Conservation (phyloP, 1,140 invertebrate genomes). For the Helicoverpa zea region DNA sequence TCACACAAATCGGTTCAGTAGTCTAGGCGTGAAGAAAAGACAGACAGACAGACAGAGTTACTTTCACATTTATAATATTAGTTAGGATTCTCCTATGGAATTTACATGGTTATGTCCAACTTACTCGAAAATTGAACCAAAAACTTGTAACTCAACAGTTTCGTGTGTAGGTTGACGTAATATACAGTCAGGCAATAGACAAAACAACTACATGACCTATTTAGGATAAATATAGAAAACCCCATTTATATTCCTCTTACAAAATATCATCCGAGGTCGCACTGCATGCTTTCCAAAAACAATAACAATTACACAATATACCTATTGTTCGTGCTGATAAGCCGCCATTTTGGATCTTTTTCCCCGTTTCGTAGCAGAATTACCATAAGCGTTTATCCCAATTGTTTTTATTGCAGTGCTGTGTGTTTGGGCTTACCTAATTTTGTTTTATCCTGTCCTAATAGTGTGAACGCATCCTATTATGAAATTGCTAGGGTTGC, state of each 20-base stretch:
- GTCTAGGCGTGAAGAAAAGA: no score
- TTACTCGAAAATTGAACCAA: no score
- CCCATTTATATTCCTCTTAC: not conserved
- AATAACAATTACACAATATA: slow-evolving; percentile 6
- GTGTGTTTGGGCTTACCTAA: not conserved
- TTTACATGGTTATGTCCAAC: no score
- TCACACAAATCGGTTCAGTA: no score
- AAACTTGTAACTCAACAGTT: no score
- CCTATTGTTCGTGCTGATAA: slow-evolving; percentile 17
- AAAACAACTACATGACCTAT: not conserved
- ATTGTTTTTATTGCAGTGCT: not conserved
- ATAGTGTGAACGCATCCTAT: slow-evolving; percentile 13
- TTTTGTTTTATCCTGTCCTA: not conserved
- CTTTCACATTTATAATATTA: no score
- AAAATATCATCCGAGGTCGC: slow-evolving; percentile 5
- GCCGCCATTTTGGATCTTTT: not conserved
- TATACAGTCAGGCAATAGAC: no score
- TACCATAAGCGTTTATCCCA: slow-evolving; percentile 11
- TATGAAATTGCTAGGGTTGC: slow-evolving; percentile 16
- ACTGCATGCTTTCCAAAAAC: not conserved
- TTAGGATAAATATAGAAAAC: not conserved
- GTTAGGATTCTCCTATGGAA: no score
- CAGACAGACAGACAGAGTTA: no score
- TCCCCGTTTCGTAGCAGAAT: slow-evolving; percentile 1
- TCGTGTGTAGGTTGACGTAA: no score